Conservation (phyloP, 2,888 invertebrate genomes). For the Mesochorus sp. region DNA sequence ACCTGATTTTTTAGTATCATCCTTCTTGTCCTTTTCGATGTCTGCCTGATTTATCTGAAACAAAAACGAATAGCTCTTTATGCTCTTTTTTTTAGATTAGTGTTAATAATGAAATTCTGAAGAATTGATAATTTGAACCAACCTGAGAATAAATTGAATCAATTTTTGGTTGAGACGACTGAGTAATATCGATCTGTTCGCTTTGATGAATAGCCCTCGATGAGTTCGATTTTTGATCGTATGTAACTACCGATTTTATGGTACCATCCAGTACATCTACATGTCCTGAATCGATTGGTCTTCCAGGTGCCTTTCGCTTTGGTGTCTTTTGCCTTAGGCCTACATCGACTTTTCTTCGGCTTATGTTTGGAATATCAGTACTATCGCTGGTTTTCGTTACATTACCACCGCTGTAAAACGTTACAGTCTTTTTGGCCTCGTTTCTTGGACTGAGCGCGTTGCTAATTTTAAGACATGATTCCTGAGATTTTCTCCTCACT, state of each 20-base stretch:
- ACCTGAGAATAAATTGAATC: conserved; percentile 61
- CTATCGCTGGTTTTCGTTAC: conserved; percentile 60
- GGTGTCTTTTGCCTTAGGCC: conserved; percentile 40
- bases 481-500: conserved; percentile 52
- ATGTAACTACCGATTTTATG: conserved; percentile 22
- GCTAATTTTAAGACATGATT: conserved; percentile 67
- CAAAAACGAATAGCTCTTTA: conserved; percentile 28
- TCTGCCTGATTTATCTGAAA: conserved; percentile 69
- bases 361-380: conserved; percentile 33
- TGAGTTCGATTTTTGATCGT: not conserved
- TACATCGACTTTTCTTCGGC: conserved; percentile 11
- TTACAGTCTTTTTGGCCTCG: conserved; percentile 73
- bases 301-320: conserved; percentile 68
- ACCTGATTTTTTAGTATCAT: conserved; percentile 74
- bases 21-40: conserved; percentile 55
- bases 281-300: conserved; percentile 54
- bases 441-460: conserved; percentile 59
- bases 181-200: conserved; percentile 14
- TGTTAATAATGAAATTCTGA: not conserved
- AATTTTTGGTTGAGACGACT: conserved; percentile 30
- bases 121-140: conserved; percentile 14
- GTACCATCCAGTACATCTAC: conserved; percentile 44
- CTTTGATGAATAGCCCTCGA: not conserved
- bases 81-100: not conserved
- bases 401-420: conserved; percentile 71